These are phyloP conservation scores for Eurystomus gularis DNA, from an alignment of 2,113 vertebrate species.

Conservation along the genomic window DNA sequence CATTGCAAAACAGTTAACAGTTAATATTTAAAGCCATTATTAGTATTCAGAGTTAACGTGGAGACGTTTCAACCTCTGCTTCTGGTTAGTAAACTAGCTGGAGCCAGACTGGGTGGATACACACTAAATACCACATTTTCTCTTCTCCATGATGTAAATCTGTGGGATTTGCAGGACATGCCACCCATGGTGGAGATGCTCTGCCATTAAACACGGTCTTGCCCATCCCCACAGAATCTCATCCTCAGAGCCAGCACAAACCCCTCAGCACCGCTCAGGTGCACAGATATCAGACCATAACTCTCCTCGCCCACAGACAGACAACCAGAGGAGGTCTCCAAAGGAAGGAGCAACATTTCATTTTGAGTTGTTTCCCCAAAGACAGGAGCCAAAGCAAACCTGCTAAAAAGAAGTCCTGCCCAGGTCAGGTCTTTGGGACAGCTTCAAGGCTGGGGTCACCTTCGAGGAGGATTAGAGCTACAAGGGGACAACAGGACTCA, in stretches of 20 bases:
- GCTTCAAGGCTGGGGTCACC: background rate
- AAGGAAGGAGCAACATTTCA: background rate
- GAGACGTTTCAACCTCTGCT: background rate
- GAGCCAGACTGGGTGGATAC: background rate
- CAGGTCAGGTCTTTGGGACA: background rate
- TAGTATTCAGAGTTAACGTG: background rate
- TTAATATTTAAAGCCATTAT: background rate
- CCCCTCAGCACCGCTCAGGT: background rate
- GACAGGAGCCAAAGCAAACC: background rate
- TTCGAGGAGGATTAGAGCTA: background rate
- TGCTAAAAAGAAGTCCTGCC: background rate
- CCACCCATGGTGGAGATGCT: background rate
- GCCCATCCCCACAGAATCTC: rapidly evolving
- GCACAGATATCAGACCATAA: background rate
- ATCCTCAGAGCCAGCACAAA: background rate
- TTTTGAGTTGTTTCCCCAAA: background rate
- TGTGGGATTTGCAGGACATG: background rate
- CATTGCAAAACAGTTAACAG: background rate
- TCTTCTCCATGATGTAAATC: rapidly evolving
- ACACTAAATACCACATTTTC: background rate
- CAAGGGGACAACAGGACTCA: rapidly evolving
- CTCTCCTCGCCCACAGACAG: rapidly evolving
- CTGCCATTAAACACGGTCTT: background rate
- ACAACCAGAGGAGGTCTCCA: background rate
- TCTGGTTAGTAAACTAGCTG: background rate